phyloP scores from a whole-genome alignment of 2,113 vertebrate species.

The Protomyctophum bolini region DNA sequence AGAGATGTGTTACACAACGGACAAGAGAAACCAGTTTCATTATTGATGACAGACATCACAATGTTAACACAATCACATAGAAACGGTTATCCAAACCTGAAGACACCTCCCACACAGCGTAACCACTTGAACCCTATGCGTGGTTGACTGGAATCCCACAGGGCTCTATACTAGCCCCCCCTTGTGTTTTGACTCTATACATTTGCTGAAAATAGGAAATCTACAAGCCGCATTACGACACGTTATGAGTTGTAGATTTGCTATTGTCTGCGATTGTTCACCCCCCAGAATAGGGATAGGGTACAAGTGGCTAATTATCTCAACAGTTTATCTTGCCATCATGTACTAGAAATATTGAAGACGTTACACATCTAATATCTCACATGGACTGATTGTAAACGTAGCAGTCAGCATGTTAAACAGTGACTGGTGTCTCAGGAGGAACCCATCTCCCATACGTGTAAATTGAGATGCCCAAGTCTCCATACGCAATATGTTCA shows the following conservation, averaged over 20 bases:
- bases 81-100: not conserved
- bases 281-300: no score
- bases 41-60: constrained; percentile 6
- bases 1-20: constrained; percentile 7
- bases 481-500: constrained; percentile 1
- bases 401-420: constrained; percentile 42
- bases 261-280: no score
- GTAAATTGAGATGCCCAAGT: constrained; percentile 34
- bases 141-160: no score
- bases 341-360: not conserved
- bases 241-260: no score
- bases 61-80: constrained; percentile 4
- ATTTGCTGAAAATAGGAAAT: no score
- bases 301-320: no score
- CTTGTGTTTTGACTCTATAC: no score
- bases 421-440: constrained; percentile 41
- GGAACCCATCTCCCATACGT: constrained; percentile 25
- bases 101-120: not conserved
- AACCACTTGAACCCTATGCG: not conserved
- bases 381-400: constrained; percentile 65
- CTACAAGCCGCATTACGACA: no score
- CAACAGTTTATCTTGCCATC: not conserved
- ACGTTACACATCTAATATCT: constrained; percentile 2
- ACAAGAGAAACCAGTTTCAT: constrained; percentile 18
- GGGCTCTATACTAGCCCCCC: no score